phyloP scores from a whole-genome alignment of 2,113 vertebrate species.

The Centropristis striata region DNA sequence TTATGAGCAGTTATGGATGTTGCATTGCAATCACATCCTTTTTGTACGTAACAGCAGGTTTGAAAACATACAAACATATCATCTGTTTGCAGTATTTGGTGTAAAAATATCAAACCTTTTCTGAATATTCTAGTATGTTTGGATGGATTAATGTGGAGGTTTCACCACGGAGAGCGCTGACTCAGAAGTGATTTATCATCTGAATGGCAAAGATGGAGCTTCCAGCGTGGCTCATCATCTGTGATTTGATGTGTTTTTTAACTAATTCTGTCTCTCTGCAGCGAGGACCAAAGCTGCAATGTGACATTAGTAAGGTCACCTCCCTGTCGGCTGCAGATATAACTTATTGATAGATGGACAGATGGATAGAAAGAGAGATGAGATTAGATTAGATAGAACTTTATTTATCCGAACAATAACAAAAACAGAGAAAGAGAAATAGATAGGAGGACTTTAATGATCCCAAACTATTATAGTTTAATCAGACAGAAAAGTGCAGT shows the following conservation, averaged over 20 bases:
- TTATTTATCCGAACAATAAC: too few species aligned
- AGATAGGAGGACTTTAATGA: too few species aligned
- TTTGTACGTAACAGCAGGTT: neutral
- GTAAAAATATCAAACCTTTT: slow-evolving; percentile 1
- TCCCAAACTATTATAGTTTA: too few species aligned
- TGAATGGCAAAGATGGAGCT: slow-evolving; percentile 49
- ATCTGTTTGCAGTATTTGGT: neutral
- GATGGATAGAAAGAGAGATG: neutral
- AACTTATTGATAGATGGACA: neutral
- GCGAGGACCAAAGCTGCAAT: slow-evolving; percentile 24
- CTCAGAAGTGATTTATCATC: slow-evolving; percentile 69
- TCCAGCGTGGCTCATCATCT: slow-evolving; percentile 35
- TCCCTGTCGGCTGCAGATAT: neutral
- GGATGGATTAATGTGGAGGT: slow-evolving; percentile 5
- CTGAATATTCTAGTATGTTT: slow-evolving; percentile 1
- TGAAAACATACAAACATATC: neutral
- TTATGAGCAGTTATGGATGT: neutral
- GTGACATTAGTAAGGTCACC: slow-evolving; percentile 40
- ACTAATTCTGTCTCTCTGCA: slow-evolving; percentile 55
- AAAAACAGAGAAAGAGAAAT: too few species aligned
- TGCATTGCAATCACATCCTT: neutral
- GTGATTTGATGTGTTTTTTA: slow-evolving; percentile 58
- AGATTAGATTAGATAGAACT: too few species aligned
- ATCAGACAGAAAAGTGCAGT: too few species aligned
- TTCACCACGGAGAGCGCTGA: slow-evolving; percentile 48